Evolutionary conservation across 2,113 vertebrate species (phyloP).

Genomic region (Oryzias celebensis): DNA sequence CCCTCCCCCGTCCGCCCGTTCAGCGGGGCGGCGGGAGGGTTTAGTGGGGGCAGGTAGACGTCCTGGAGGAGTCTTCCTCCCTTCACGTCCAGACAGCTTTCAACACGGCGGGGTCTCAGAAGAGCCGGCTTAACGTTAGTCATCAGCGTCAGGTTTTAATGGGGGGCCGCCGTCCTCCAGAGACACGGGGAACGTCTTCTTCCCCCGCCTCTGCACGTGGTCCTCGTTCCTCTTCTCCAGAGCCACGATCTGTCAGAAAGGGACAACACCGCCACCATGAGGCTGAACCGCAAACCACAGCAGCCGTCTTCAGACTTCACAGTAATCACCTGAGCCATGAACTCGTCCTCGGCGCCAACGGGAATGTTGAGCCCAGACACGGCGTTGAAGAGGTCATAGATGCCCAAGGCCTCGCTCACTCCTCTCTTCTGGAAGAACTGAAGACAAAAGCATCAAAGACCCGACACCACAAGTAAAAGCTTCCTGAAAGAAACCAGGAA

Average conservation of each 20-base stretch:
- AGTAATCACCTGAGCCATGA: conserved; percentile 84
- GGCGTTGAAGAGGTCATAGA: conserved; percentile 90
- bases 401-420: conserved; percentile 82
- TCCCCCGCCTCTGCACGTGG: conserved; percentile 87
- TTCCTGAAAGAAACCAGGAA: too few species aligned
- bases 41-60: conserved; percentile 2
- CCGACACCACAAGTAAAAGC: too few species aligned
- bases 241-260: conserved; percentile 83
- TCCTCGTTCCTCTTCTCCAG: conserved; percentile 95
- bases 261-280: not conserved
- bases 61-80: conserved; percentile 1
- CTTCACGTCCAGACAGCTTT: conserved; percentile 4
- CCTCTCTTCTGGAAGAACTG: conserved; percentile 96
- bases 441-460: not conserved
- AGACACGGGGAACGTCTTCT: conserved; percentile 75
- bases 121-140: conserved; percentile 50
- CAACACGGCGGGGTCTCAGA: conserved; percentile 15
- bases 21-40: conserved; percentile 4
- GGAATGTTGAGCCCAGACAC: conserved; percentile 87
- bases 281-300: not conserved
- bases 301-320: not conserved
- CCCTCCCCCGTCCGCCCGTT: too few species aligned
- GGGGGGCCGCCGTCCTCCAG: conserved; percentile 78
- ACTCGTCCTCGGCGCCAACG: conserved; percentile 85
- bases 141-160: conserved; percentile 57